These are phyloP conservation scores for Heliconius hermathena DNA, from an alignment of 1,140 invertebrate species.

Conservation along the genomic window DNA sequence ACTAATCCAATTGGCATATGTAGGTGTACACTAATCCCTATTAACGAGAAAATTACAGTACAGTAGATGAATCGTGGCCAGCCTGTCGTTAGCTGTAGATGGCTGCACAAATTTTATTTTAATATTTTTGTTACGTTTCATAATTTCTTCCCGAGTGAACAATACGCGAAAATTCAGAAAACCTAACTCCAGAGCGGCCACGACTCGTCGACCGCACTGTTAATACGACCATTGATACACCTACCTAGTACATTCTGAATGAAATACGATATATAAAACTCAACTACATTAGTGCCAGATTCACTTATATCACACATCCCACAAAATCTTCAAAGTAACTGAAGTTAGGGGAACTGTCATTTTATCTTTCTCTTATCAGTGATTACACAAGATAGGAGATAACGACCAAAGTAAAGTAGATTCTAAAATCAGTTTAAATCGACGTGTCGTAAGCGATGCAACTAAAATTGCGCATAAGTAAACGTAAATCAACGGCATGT, in stretches of 20 bases:
- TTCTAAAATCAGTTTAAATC: constrained; percentile 19
- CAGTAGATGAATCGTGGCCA: too few relatives aligned
- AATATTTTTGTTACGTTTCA: too few relatives aligned
- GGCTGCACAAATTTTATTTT: too few relatives aligned
- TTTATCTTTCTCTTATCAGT: constrained; percentile 23
- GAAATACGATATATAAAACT: constrained; percentile 57
- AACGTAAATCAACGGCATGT: constrained; percentile 38
- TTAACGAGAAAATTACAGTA: too few relatives aligned
- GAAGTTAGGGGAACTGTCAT: background rate
- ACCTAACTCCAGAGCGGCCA: too few relatives aligned
- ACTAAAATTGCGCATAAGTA: constrained; percentile 42
- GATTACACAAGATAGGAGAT: constrained; percentile 17
- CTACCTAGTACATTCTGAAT: constrained; percentile 54
- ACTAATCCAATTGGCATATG: too few relatives aligned
- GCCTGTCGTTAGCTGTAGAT: too few relatives aligned
- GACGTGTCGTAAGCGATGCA: constrained; percentile 30
- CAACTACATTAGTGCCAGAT: constrained; percentile 47
- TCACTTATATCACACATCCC: constrained; percentile 37
- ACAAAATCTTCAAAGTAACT: constrained; percentile 9
- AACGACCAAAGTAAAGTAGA: background rate
- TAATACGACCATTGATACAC: background rate
- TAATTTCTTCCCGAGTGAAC: too few relatives aligned
- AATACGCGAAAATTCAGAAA: too few relatives aligned
- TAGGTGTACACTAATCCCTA: too few relatives aligned
- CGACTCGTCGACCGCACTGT: too few relatives aligned